phyloP scores from a whole-genome alignment of 35 echinoderm and acorn worm genomes.

The Heliocidaris erythrogramma region DNA sequence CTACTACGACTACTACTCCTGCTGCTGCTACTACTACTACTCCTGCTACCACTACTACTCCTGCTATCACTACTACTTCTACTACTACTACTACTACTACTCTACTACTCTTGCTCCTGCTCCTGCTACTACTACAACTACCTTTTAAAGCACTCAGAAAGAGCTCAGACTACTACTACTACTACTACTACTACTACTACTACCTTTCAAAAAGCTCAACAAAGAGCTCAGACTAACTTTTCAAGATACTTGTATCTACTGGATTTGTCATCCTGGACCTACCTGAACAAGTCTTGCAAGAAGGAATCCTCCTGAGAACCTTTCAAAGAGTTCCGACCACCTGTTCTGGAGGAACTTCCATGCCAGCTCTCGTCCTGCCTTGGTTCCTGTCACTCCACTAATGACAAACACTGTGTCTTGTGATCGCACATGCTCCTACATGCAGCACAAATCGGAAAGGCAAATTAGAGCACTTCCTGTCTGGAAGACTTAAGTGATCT shows the following conservation, averaged over 20 bases:
- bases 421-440: slow-evolving; percentile 88
- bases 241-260: no score
- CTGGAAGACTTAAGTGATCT: not conserved
- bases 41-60: not conserved
- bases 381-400: slow-evolving; percentile 77
- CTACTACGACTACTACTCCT: not conserved
- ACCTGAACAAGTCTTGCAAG: slow-evolving; percentile 88
- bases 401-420: slow-evolving; percentile 97
- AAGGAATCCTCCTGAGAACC: slow-evolving; percentile 88
- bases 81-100: no score
- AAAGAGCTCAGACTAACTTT: no score
- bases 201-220: slow-evolving; percentile 59
- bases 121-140: no score
- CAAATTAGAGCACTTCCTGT: not conserved
- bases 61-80: no score
- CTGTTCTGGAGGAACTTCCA: slow-evolving; percentile 89
- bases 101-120: no score
- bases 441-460: slow-evolving; percentile 2
- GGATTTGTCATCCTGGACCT: not conserved
- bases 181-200: no score
- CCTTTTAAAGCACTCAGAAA: no score
- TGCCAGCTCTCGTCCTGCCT: slow-evolving; percentile 76
- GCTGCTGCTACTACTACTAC: not conserved
- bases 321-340: slow-evolving; percentile 71
- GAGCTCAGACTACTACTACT: no score